Base-by-base conservation (phyloP, 1,140 invertebrate genomes). In the Scaptomyza graminum region DNA sequence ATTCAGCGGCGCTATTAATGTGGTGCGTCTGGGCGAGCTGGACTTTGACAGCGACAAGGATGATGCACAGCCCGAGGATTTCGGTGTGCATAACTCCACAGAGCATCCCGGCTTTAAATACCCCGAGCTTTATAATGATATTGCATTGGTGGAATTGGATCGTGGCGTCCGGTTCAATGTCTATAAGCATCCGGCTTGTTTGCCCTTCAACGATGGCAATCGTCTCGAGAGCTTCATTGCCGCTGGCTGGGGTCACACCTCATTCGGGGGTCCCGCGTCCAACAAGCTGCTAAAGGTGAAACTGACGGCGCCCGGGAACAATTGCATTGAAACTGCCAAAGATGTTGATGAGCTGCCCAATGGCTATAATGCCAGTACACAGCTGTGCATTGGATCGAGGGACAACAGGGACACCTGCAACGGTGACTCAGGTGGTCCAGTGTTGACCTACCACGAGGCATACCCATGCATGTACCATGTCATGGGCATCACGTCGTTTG, bases 331-430 rank as follows among this genome's bases (percentile, higher is more conserved):
- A 12, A 72, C 12, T 80, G 71, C 28, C 59, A 64, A 68, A 0
- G 54, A 52, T 0, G 52, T 69, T 7, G 54, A 63, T 0, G 90
- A 81, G 92, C 91, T 92, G 37, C 91, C 65, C 75, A 77, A 65
- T 75, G 93, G 94, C 0, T 92, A 93, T 18, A 57, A 92, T 31
- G 75, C 91, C 1, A 90, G 92, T 1, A 93, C 92, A 59, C 93
- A 94, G 79, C 71, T 96, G 7, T 96, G 96, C 90, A 95, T 95
- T 18, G 96, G 96, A 4, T 93, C 91, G 39, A 90, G 93, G 31
- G 76, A 84, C 12, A 44, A 46, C 25, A 92, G 89, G 69, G 93
- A 93, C 49, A 93, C 92, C 5, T 93, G 93, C 68, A 77, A 78
- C 34, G 90, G 90, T 3, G 90, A 91, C 50, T 90, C 88, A 1